Evolutionary conservation across 2,888 invertebrate genomes (phyloP).

Genomic region (Pyrrhosoma nymphula): DNA sequence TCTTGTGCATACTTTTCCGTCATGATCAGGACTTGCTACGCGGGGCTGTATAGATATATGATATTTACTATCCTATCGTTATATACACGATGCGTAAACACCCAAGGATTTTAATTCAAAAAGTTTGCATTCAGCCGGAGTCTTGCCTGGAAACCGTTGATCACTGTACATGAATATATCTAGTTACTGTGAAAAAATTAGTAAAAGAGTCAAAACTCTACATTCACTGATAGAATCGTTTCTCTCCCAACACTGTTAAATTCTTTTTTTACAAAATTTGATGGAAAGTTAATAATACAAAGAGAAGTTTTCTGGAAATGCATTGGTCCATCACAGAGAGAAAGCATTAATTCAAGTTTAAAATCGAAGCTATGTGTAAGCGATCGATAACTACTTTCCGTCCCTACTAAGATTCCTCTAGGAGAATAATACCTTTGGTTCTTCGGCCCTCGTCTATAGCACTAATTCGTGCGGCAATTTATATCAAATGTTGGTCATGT

Average conservation of each 20-base stretch:
- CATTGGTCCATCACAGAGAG: slow-evolving; percentile 59
- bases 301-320: slow-evolving; percentile 23
- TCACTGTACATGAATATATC: neutral
- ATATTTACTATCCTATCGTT: slow-evolving; percentile 34
- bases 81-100: slow-evolving; percentile 23
- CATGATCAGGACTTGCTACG: neutral
- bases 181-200: slow-evolving; percentile 36
- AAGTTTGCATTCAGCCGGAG: neutral
- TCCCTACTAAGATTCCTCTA: neutral
- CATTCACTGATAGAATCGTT: slow-evolving; percentile 15
- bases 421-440: neutral
- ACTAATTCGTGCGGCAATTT: neutral
- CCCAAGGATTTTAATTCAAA: neutral
- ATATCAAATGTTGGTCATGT: neutral
- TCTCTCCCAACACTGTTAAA: neutral
- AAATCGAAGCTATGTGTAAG: slow-evolving; percentile 1
- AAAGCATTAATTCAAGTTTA: neutral
- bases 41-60: slow-evolving; percentile 37
- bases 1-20: slow-evolving; percentile 19
- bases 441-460: neutral
- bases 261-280: slow-evolving; percentile 46
- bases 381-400: neutral
- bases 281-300: slow-evolving; percentile 24
- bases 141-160: neutral
- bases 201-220: slow-evolving; percentile 49